phyloP scores from a whole-genome alignment of 2,888 invertebrate genomes.

The Clostera curtula region DNA sequence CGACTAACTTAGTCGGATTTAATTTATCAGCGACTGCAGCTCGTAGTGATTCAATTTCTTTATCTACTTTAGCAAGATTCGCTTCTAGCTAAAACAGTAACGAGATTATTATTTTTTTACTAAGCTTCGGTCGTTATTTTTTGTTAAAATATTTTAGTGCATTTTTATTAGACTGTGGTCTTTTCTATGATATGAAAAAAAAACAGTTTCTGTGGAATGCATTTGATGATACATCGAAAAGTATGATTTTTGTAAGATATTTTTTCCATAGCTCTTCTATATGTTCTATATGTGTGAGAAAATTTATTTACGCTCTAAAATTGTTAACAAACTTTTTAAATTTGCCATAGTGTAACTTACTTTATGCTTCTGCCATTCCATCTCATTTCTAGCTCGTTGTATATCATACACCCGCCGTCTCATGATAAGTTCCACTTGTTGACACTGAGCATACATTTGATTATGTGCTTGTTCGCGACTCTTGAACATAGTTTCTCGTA shows the following conservation, averaged over 20 bases:
- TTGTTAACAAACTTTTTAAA: too few species aligned
- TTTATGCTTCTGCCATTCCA: conserved; percentile 88
- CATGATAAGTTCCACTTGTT: conserved; percentile 87
- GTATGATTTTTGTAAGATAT: too few species aligned
- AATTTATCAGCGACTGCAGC: conserved; percentile 85
- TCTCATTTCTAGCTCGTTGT: conserved; percentile 87
- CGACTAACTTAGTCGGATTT: conserved; percentile 87
- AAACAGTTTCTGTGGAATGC: neutral
- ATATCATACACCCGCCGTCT: conserved; percentile 92
- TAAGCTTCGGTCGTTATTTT: too few species aligned
- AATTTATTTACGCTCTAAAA: too few species aligned
- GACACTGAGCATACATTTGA: conserved; percentile 87
- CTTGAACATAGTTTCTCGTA: conserved; percentile 86
- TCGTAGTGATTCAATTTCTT: conserved; percentile 85
- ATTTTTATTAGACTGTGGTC: too few species aligned
- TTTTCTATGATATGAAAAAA: too few species aligned
- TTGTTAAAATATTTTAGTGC: too few species aligned
- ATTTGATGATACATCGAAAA: too few species aligned
- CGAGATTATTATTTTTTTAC: too few species aligned
- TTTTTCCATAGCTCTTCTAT: too few species aligned
- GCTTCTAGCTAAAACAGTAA: conserved; percentile 74
- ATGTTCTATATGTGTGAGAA: too few species aligned
- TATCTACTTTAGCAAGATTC: conserved; percentile 85
- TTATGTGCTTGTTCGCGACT: conserved; percentile 86
- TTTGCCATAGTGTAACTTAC: conserved; percentile 23